These are phyloP conservation scores for Rhagoletis pomonella DNA, from an alignment of 1,140 invertebrate genomes.

Conservation along the genomic window DNA sequence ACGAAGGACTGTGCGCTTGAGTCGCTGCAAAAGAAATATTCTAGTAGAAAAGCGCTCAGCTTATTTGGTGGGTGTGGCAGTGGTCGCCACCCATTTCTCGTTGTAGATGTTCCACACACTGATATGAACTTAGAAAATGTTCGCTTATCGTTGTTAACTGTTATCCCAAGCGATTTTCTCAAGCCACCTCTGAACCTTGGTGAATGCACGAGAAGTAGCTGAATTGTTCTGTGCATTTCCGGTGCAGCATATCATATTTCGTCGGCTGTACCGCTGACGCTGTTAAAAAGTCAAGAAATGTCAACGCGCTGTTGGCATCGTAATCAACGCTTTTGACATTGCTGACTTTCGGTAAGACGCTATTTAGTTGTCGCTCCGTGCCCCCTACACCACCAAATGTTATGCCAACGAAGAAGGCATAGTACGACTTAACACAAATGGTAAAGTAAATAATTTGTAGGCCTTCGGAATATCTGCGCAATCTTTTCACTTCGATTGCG, in stretches of 20 bases:
- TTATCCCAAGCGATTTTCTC: not conserved
- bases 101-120: not conserved
- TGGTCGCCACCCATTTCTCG: constrained; percentile 18
- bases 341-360: not conserved
- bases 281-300: constrained; percentile 44
- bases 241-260: constrained; percentile 38
- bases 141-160: not conserved
- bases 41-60: not conserved
- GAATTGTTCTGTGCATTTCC: constrained; percentile 8
- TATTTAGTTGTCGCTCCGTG: not conserved
- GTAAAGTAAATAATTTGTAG: not conserved
- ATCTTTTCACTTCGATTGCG: constrained; percentile 26
- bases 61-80: constrained; percentile 11
- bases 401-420: not conserved
- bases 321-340: constrained; percentile 51
- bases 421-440: not conserved
- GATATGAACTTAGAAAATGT: not conserved
- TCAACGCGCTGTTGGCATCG: constrained; percentile 15
- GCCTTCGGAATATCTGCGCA: not conserved
- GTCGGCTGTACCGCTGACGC: not conserved
- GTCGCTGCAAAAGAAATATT: not conserved
- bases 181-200: not conserved
- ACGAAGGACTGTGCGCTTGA: not conserved
- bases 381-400: not conserved
- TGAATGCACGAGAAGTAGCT: not conserved